Percentiles rank a stretch among this genome's conserved stretches.
These are phyloP conservation scores for Mylabris phalerata DNA, from an alignment of 1,140 invertebrate species.

Conservation along the genomic window DNA sequence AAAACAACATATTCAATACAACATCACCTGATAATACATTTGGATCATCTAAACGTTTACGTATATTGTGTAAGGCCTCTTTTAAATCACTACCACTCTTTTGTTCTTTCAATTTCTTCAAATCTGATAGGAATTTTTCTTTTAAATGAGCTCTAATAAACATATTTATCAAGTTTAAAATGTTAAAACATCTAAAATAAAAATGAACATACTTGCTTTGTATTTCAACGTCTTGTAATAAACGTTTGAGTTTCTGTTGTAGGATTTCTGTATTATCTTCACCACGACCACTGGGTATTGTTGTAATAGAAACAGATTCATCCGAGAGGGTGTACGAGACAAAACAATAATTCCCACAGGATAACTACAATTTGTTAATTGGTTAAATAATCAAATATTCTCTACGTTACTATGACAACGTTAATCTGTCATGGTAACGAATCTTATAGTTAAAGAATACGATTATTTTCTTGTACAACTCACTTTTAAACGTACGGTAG, in stretches of 20 bases:
- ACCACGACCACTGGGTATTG: conserved; percentile 35
- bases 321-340: conserved; percentile 74
- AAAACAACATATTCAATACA: conserved; percentile 86
- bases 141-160: conserved; percentile 86
- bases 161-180: background rate
- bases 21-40: conserved; percentile 93
- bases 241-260: conserved; percentile 63
- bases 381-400: background rate
- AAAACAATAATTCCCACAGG: conserved; percentile 80
- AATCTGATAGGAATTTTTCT: conserved; percentile 93
- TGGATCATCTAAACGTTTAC: conserved; percentile 90
- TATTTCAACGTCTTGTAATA: conserved; percentile 89
- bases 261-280: conserved; percentile 34
- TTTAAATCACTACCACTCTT: conserved; percentile 81
- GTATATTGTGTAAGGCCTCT: conserved; percentile 81
- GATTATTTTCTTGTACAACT: conserved; percentile 8
- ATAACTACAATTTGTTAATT: conserved; percentile 57
- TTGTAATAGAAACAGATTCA: conserved; percentile 65
- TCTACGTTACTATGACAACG: background rate
- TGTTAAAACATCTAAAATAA: background rate
- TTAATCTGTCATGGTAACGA: too few relatives aligned
- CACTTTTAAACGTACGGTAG: conserved; percentile 79
- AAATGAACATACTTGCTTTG: conserved; percentile 69
- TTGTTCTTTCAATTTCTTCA: conserved; percentile 86
- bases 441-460: too few relatives aligned